These are phyloP conservation scores for Apamea anceps DNA, from an alignment of 2,888 invertebrate species.

Conservation along the genomic window DNA sequence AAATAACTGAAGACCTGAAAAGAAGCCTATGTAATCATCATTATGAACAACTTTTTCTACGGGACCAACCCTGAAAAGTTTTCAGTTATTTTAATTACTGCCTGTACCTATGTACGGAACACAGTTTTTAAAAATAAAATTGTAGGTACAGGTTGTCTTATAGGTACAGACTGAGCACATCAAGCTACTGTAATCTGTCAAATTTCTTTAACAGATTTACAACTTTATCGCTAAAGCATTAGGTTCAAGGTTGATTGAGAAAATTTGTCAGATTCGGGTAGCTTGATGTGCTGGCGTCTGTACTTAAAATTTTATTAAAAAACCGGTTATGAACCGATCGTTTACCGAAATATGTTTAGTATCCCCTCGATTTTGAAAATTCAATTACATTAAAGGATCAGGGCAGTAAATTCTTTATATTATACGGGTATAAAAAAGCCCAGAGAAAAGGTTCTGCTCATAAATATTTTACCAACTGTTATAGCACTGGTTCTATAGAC, in stretches of 20 bases:
- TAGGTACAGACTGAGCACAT: background rate
- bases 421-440: constrained; percentile 81
- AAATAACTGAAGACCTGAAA: too few relatives aligned
- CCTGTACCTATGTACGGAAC: too few relatives aligned
- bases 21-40: too few relatives aligned
- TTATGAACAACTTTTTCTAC: too few relatives aligned
- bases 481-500: constrained; percentile 58
- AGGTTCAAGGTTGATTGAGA: too few relatives aligned
- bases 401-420: constrained; percentile 82
- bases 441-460: constrained; percentile 80
- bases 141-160: too few relatives aligned
- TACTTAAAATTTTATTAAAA: background rate
- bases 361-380: constrained; percentile 75
- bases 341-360: constrained; percentile 68
- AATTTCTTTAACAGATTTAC: too few relatives aligned
- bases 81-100: too few relatives aligned
- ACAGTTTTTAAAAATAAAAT: too few relatives aligned
- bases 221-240: too few relatives aligned
- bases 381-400: constrained; percentile 83
- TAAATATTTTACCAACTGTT: constrained; percentile 83
- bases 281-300: background rate
- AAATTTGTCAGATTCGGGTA: background rate
- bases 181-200: too few relatives aligned
- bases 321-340: constrained; percentile 45
- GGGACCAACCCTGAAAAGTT: too few relatives aligned